These are phyloP conservation scores for Synergus umbraculus DNA, from an alignment of 2,888 invertebrate genomes.

Conservation along the genomic window DNA sequence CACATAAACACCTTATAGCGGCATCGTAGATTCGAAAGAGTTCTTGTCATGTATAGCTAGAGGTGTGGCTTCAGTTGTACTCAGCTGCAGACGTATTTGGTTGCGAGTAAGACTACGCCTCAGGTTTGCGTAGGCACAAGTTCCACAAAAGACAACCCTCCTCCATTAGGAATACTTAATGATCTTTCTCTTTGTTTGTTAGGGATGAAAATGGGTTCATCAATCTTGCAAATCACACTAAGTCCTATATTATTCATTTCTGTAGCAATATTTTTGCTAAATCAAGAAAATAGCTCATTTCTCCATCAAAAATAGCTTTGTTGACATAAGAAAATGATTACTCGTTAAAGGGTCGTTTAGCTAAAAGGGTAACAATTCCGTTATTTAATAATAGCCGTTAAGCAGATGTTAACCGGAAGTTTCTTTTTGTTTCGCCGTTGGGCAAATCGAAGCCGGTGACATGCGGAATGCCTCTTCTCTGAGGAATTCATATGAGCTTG, in stretches of 20 bases:
- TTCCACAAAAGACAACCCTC: background rate
- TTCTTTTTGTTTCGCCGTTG: background rate
- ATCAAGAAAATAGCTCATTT: too few relatives aligned
- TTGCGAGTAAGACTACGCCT: conserved; percentile 66
- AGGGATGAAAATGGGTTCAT: background rate
- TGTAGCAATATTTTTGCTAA: too few relatives aligned
- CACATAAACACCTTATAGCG: conserved; percentile 13
- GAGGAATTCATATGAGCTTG: conserved; percentile 20
- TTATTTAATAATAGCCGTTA: background rate
- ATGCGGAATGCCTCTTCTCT: background rate
- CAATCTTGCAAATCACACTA: too few relatives aligned
- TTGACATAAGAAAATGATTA: background rate
- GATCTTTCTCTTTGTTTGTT: background rate
- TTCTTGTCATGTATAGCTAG: conserved; percentile 20
- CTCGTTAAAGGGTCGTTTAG: background rate
- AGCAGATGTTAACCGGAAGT: background rate
- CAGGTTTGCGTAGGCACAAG: conserved; percentile 57
- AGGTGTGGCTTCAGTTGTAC: conserved; percentile 53
- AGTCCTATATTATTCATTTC: too few relatives aligned
- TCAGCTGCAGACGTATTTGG: conserved; percentile 71
- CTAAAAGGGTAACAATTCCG: background rate
- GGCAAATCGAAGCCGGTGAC: background rate
- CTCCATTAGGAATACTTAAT: background rate
- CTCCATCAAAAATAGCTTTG: too few relatives aligned
- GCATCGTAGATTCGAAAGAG: background rate